Evolutionary conservation across 2,888 invertebrate species (phyloP).

Genomic region (Ectropis crepuscularia): DNA sequence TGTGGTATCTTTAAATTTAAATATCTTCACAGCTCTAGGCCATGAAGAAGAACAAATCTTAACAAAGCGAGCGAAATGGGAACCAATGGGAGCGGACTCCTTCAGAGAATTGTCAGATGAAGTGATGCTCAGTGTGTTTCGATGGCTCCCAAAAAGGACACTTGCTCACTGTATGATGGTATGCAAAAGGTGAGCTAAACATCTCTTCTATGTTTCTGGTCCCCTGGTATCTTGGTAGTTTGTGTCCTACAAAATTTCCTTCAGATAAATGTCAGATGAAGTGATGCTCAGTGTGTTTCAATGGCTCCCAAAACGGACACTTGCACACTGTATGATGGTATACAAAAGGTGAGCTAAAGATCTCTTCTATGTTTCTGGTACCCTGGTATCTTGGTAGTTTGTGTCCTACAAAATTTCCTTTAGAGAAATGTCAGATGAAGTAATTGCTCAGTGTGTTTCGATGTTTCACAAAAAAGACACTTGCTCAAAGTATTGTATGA

Average conservation of each 20-base stretch:
- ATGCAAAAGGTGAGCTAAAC: conserved; percentile 84
- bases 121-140: conserved; percentile 92
- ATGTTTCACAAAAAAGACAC: conserved; percentile 91
- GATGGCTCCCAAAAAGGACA: conserved; percentile 91
- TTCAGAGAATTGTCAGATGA: conserved; percentile 93
- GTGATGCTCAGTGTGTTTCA: conserved; percentile 92
- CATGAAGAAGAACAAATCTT: conserved; percentile 51
- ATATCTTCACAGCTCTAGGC: conserved; percentile 43
- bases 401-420: too few species aligned
- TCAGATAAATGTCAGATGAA: conserved; percentile 92
- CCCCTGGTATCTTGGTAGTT: too few species aligned
- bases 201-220: too few species aligned
- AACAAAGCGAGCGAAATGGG: conserved; percentile 39
- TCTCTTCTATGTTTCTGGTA: too few species aligned
- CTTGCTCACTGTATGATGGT: conserved; percentile 89
- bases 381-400: too few species aligned
- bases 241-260: too few species aligned
- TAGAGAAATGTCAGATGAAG: conserved; percentile 48
- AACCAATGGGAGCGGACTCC: conserved; percentile 72
- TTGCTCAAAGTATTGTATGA: conserved; percentile 89
- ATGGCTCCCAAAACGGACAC: conserved; percentile 91
- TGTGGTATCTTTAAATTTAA: background rate
- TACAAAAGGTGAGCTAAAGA: conserved; percentile 84
- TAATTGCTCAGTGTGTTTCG: conserved; percentile 91
- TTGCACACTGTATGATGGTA: conserved; percentile 89